phyloP scores from a whole-genome alignment of 2,113 vertebrate species.

The Propithecus coquereli region DNA sequence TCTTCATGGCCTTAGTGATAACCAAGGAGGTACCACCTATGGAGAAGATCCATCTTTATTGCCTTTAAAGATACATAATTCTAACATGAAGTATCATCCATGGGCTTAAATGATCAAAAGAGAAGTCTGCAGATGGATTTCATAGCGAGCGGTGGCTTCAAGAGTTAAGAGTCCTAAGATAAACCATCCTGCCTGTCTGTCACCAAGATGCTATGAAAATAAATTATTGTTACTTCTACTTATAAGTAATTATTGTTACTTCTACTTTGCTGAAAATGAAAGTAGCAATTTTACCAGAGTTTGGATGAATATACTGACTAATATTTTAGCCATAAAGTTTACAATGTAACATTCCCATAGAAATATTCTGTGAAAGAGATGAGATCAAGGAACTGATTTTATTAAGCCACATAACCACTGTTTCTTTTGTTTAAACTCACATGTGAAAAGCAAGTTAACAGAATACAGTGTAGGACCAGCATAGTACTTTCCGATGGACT shows the following conservation, averaged over 20 bases:
- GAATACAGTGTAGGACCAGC: background rate
- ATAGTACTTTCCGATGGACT: background rate
- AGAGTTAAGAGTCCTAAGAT: background rate
- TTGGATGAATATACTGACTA: background rate
- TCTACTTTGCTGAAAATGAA: background rate
- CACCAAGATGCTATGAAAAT: background rate
- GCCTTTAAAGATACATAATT: slow-evolving; percentile 50
- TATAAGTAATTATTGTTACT: background rate
- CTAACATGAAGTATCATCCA: slow-evolving; percentile 50
- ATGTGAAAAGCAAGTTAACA: background rate
- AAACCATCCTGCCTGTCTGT: background rate
- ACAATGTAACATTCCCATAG: background rate
- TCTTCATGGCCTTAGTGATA: slow-evolving; percentile 20
- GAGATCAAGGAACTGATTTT: background rate
- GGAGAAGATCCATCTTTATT: slow-evolving; percentile 33
- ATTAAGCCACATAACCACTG: background rate
- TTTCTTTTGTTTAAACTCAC: slow-evolving; percentile 27
- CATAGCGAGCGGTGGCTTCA: slow-evolving; percentile 5
- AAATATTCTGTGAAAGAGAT: background rate
- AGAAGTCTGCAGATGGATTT: slow-evolving; percentile 29
- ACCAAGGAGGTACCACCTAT: background rate
- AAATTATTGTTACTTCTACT: background rate
- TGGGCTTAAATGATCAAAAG: slow-evolving; percentile 53
- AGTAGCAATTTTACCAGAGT: background rate
- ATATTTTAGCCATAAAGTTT: slow-evolving; percentile 28